Base-by-base conservation (phyloP, 2,797 vertebrate genomes). In the Pyrocephalus nanus region DNA sequence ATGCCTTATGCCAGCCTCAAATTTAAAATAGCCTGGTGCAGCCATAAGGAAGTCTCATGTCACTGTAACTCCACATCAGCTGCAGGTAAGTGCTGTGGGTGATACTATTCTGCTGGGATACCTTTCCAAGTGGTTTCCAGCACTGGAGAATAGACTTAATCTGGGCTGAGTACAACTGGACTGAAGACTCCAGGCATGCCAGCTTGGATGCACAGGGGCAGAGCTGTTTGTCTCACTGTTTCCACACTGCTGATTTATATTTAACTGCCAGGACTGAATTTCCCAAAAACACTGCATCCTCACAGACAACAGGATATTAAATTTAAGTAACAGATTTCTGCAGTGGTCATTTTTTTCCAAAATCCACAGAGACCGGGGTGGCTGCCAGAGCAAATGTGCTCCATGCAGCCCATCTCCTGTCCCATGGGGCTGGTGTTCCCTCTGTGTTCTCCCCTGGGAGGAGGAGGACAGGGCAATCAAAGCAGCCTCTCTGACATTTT, bases 161-260 rank as follows among this genome's bases (percentile, higher is more conserved):
- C 65, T 47, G 62, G 54, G 38, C 85, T 86, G 70, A 57, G 22
- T 43, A 27, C 1, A 0, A 23, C 40, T 34, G 50, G 45, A 27
- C 50, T 6, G 50, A 88, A 67, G 73, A 53, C 60, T 75, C 32
- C 17, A 70, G n/a, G 51, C 11, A 1, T 47, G 48, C 66, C 1
- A 2, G 67, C 50, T 77, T 27, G 20, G 57, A 43, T 40, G 50
- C 32, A n/a, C 3, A 9, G 43, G 18, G 71, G 6, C 50, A 90
- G 62, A 84, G 38, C 51, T 81, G 50, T 75, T 86, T 77, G 51
- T 84, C 79, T 96, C 48, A 60, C 48, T 62, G 13, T 91, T 94
- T 90, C 86, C 82, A 76, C 32, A 32, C 2, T 5, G 53, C 32
- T 64, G 79, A 62, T 91, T 92, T 93, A 81, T 96, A 94, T 96